A percentile compares a stretch with the other conserved stretches of the same genome.
Conservation (phyloP, 2,113 vertebrate genomes). For the Sigmodon hispidus region DNA sequence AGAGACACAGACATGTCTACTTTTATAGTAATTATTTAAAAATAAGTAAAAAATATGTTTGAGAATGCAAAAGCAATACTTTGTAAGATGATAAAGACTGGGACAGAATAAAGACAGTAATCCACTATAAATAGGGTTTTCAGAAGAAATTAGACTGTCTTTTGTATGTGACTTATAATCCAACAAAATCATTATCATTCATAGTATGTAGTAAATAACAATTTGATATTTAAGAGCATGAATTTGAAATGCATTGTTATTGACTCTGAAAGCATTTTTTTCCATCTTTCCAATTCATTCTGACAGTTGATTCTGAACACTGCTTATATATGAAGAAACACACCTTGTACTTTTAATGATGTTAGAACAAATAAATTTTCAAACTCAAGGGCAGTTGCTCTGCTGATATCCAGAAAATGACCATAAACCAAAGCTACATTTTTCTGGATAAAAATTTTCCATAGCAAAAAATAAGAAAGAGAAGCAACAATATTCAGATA, state of each 20-base stretch:
- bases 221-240: neutral
- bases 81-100: neutral
- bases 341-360: neutral
- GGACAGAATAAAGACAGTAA: conserved; percentile 21
- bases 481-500: neutral
- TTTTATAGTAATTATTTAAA: neutral
- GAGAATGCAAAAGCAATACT: neutral
- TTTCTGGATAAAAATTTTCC: conserved; percentile 10
- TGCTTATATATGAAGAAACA: neutral
- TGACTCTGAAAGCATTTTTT: neutral
- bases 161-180: neutral
- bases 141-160: neutral
- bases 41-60: neutral
- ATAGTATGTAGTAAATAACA: neutral
- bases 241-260: neutral
- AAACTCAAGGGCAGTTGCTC: neutral
- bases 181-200: conserved; percentile 31
- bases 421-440: neutral
- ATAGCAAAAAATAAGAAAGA: neutral
- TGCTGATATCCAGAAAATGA: conserved; percentile 31
- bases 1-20: neutral
- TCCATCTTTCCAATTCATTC: neutral
- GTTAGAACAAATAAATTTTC: neutral
- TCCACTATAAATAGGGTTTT: neutral
- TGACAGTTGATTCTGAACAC: neutral